These are phyloP conservation scores for Rhynchomys soricoides DNA, from an alignment of 2,113 vertebrate genomes.

Conservation along the genomic window DNA sequence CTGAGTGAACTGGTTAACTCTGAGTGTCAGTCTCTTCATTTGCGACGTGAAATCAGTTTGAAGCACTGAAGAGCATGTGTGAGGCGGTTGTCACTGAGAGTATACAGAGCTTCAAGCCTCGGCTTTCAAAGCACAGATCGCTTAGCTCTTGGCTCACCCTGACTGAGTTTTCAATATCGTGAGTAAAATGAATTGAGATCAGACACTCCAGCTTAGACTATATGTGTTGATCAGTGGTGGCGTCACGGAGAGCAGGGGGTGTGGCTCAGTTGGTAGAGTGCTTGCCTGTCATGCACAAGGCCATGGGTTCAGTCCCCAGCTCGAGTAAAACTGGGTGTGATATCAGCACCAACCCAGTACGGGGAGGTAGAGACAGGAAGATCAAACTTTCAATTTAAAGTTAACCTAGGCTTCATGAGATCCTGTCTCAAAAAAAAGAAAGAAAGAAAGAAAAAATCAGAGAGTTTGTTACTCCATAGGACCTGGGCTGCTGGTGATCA, in stretches of 20 bases:
- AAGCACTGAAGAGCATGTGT: accelerated
- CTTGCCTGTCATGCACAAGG: neutral
- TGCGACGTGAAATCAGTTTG: neutral
- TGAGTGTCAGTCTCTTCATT: neutral
- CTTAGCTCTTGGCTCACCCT: neutral
- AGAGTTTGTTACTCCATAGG: neutral
- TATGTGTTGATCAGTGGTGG: neutral
- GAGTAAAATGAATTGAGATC: neutral
- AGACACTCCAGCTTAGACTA: neutral
- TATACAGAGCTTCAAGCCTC: too few species aligned
- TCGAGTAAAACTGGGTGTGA: neutral
- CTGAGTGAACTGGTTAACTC: neutral
- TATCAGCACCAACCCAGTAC: neutral
- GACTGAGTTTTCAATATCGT: neutral
- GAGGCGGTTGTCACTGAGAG: accelerated
- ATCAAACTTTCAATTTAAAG: neutral
- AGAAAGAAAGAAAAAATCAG: neutral
- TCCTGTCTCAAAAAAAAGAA: neutral
- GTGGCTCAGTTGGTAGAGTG: neutral
- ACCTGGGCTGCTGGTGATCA: neutral
- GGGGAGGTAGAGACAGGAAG: neutral
- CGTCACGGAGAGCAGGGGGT: neutral
- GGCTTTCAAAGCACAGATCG: neutral
- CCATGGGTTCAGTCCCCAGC: neutral
- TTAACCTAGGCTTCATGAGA: neutral